Conservation (phyloP, 2,888 invertebrate species). For the Priocnemis perturbator region DNA sequence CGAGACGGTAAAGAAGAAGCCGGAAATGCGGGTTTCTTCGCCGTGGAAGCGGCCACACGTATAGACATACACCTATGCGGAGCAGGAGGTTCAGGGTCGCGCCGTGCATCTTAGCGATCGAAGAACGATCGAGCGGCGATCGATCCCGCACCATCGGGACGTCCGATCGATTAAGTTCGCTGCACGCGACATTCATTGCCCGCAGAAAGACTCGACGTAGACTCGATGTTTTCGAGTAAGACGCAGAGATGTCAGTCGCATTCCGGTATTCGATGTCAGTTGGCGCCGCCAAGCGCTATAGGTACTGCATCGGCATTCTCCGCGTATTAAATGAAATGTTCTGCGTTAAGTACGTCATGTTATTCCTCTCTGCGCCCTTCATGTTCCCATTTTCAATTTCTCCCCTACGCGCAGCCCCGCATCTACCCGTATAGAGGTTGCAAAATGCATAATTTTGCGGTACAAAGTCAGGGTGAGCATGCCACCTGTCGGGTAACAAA, state of each 20-base stretch:
- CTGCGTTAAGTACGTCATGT: too few species aligned
- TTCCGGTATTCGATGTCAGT: constrained; percentile 24
- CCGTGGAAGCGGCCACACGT: constrained; percentile 16
- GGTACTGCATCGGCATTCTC: too few species aligned
- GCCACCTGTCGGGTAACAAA: too few species aligned
- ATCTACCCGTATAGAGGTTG: too few species aligned
- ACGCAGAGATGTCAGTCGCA: constrained; percentile 30
- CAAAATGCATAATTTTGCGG: too few species aligned
- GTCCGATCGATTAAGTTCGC: constrained; percentile 47
- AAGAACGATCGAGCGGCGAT: constrained; percentile 19
- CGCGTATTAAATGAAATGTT: too few species aligned
- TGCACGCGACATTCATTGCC: constrained; percentile 43
- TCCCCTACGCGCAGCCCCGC: too few species aligned
- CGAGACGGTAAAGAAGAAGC: constrained; percentile 44
- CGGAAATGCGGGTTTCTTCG: constrained; percentile 51
- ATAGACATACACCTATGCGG: constrained; percentile 18
- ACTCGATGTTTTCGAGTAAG: constrained; percentile 22
- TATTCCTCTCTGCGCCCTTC: too few species aligned
- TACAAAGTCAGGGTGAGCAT: too few species aligned
- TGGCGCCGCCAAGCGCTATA: not conserved
- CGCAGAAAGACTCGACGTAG: constrained; percentile 21
- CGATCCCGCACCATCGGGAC: constrained; percentile 29
- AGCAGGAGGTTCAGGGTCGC: constrained; percentile 1
- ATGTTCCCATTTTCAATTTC: too few species aligned
- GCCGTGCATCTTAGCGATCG: not conserved